Percentiles rank a stretch among this genome's conserved stretches.
These are phyloP conservation scores for Micrastur ruficollis DNA, from an alignment of 2,797 vertebrate species.

Conservation along the genomic window DNA sequence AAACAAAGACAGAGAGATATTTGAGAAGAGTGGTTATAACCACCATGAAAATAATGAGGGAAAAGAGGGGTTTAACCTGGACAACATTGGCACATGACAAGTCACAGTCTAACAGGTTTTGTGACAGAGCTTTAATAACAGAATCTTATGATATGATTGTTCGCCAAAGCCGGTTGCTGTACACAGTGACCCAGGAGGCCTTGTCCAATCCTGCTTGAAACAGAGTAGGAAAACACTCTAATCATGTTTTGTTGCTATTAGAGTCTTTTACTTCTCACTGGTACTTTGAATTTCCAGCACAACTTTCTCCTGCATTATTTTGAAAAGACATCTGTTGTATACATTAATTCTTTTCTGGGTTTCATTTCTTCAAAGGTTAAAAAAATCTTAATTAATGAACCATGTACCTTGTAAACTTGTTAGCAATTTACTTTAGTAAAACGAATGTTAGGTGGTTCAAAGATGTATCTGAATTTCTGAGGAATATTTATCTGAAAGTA, in stretches of 20 bases:
- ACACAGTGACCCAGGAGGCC: not conserved
- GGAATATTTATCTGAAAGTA: not conserved
- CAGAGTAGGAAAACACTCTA: not conserved
- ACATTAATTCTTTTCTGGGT: not conserved
- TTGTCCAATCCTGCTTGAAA: not conserved
- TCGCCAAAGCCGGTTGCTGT: not conserved
- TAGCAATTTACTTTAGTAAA: not conserved
- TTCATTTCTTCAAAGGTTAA: not conserved
- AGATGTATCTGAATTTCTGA: not conserved
- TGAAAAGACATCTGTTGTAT: not conserved
- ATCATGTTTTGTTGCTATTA: not conserved
- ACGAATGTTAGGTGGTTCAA: not conserved
- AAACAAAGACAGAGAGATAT: not conserved
- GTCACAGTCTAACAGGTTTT: not conserved
- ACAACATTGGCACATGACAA: not conserved
- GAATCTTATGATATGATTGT: not conserved
- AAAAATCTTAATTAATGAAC: not conserved
- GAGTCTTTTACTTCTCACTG: not conserved
- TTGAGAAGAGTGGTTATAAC: not conserved
- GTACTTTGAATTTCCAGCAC: not conserved
- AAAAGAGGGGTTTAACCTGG: not conserved
- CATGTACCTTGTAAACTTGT: not conserved
- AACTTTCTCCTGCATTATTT: not conserved
- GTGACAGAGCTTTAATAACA: not conserved
- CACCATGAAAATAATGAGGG: not conserved